Conservation (phyloP, 2,888 invertebrate genomes). For the Troglohyphantes excavatus region DNA sequence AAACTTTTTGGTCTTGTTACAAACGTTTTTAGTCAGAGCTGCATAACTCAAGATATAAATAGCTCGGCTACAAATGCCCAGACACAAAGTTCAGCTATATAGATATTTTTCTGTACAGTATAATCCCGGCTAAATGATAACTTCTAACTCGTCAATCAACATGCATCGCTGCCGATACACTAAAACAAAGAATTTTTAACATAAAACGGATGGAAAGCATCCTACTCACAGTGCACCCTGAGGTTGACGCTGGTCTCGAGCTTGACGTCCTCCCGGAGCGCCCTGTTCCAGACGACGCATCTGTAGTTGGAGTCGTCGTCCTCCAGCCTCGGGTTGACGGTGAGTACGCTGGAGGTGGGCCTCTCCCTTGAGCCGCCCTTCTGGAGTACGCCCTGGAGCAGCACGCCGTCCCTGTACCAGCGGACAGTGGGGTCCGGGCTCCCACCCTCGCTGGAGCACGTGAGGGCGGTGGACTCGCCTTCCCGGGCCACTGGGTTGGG, state of each 20-base stretch:
- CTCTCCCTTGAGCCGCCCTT: slow-evolving; percentile 89
- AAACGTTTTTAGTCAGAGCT: no score
- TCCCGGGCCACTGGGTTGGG: slow-evolving; percentile 91
- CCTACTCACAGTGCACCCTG: slow-evolving; percentile 94
- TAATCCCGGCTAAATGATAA: no score
- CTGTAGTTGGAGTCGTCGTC: slow-evolving; percentile 92
- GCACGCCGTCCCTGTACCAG: slow-evolving; percentile 91
- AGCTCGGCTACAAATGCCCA: no score
- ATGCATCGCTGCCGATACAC: no score
- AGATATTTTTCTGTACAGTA: no score
- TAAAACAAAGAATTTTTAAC: no score
- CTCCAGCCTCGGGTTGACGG: slow-evolving; percentile 89
- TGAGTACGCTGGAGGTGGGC: slow-evolving; percentile 89
- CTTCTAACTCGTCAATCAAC: no score
- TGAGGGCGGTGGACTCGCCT: slow-evolving; percentile 82
- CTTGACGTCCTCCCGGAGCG: slow-evolving; percentile 91
- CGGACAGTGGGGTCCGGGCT: slow-evolving; percentile 92
- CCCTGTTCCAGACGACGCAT: slow-evolving; percentile 94
- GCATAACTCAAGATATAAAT: no score
- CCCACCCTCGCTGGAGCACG: slow-evolving; percentile 90
- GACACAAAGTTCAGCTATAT: no score
- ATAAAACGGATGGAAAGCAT: no score
- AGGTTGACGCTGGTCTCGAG: slow-evolving; percentile 90
- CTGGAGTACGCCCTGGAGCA: slow-evolving; percentile 87
- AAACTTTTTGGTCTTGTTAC: no score